Evolutionary conservation across 2,888 invertebrate species (phyloP).

Genomic region (Aradus depressus): DNA sequence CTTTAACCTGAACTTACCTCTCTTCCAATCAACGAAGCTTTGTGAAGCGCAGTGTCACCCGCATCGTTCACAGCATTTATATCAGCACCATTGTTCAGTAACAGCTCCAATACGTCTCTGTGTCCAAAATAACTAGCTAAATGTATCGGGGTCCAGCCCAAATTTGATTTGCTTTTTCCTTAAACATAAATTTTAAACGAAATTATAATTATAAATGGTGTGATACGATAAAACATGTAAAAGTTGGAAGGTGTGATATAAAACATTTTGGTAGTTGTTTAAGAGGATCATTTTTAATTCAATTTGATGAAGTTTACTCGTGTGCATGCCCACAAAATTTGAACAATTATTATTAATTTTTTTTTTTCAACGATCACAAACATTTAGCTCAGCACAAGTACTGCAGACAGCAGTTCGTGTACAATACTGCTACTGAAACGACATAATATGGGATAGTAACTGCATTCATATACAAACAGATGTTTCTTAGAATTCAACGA

Average conservation of each 20-base stretch:
- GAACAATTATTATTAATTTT: too few species aligned
- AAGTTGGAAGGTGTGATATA: background rate
- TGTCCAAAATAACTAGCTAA: constrained; percentile 58
- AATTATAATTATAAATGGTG: background rate
- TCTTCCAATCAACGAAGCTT: constrained; percentile 56
- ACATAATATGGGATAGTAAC: too few species aligned
- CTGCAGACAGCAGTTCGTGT: too few species aligned
- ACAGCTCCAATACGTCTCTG: constrained; percentile 44
- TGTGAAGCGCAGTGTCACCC: constrained; percentile 55
- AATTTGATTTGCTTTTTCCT: constrained; percentile 52
- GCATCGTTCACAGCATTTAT: constrained; percentile 51
- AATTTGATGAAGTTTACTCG: too few species aligned
- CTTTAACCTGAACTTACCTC: constrained; percentile 45
- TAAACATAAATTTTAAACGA: constrained; percentile 25
- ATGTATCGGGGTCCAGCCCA: constrained; percentile 58
- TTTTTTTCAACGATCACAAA: too few species aligned
- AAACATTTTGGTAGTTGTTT: too few species aligned
- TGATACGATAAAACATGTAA: background rate
- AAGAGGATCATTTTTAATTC: too few species aligned
- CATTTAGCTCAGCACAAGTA: too few species aligned
- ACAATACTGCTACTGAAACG: too few species aligned
- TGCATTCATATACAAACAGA: too few species aligned
- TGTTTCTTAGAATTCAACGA: too few species aligned
- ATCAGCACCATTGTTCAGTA: constrained; percentile 47
- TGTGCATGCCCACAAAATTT: background rate